Evolutionary conservation across 2,888 invertebrate species (phyloP), one percentile per base, ranked within the genome.

Genomic region (Diogma glabrata): DNA sequence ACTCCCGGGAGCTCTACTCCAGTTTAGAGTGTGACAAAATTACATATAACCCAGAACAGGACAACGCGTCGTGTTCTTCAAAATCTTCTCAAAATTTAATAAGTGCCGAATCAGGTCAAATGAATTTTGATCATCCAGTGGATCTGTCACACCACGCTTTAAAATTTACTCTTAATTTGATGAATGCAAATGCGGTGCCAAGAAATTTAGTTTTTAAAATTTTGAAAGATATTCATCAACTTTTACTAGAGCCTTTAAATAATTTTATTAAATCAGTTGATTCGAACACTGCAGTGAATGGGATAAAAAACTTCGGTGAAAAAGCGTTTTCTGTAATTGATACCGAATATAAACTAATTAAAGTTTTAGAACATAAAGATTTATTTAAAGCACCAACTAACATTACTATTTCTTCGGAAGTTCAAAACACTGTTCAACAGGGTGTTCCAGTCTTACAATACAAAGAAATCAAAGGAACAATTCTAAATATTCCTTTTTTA

Each of bases 161-260:
- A 10, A 33, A 33, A 33, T 33, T 33, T 33, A 33, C 14, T 33
- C 33, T 33, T 7, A 33, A 33, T 33, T 33, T 33, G 33, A 33
- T 33, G 33, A 33, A 33, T 8, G 4, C 4, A 10, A 33, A 33
- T 6, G 12, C 33, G 14, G 33, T 33, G 3, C 33, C 33, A n/a
- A 33, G 33, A 33, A 33, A 33, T 33, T 33, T 33, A 33, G 9
- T 33, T 33, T 33, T 33, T 33, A 33, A 33, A 33, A 33, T 33
- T 33, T 12, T 33, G 10, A 33, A 33, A 33, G 33, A 33, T 33
- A 33, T 33, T 33, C 33, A 33, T 33, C 5, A 33, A 33, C 9
- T n/a, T 33, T 33, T 33, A 10, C 14, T 33, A 33, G 33, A 33
- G 10, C 33, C 33, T 4, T 6, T 33, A 8, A 4, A 33, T 14